Conservation (phyloP, 2,888 invertebrate genomes). For the Patella ulyssiponensis region DNA sequence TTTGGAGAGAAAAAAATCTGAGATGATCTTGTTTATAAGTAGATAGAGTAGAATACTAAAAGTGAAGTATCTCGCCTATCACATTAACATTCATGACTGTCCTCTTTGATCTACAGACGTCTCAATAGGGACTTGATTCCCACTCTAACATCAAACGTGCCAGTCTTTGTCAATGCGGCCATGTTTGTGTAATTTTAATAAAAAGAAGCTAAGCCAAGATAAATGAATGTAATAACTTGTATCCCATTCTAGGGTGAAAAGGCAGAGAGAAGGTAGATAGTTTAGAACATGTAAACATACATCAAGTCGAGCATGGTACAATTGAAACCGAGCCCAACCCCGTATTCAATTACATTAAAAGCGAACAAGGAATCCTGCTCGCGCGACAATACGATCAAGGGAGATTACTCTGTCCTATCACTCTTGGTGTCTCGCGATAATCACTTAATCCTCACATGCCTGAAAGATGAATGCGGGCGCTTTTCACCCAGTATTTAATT, state of each 20-base stretch:
- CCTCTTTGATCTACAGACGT: not conserved
- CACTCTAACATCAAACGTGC: slow-evolving; percentile 5
- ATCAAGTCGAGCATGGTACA: slow-evolving; percentile 9
- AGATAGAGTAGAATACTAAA: not conserved
- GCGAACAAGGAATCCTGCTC: slow-evolving; percentile 31
- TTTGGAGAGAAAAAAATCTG: too few relatives aligned
- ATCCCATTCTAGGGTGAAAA: slow-evolving; percentile 11
- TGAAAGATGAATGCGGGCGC: not conserved
- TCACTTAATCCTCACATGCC: slow-evolving; percentile 1
- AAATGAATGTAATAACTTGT: slow-evolving; percentile 12
- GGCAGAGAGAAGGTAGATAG: slow-evolving; percentile 11
- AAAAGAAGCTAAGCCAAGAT: slow-evolving; percentile 9
- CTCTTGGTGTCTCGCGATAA: slow-evolving; percentile 9
- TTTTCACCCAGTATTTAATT: slow-evolving; percentile 4
- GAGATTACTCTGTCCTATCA: slow-evolving; percentile 31
- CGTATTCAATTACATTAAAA: slow-evolving; percentile 42
- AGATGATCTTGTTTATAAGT: too few relatives aligned
- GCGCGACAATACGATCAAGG: slow-evolving; percentile 35
- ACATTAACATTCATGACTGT: slow-evolving; percentile 7
- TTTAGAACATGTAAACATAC: slow-evolving; percentile 13
- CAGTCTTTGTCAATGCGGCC: not conserved
- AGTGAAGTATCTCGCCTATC: slow-evolving; percentile 8
- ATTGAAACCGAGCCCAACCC: slow-evolving; percentile 8
- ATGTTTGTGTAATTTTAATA: slow-evolving; percentile 11
- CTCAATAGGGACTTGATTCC: slow-evolving; percentile 7